phyloP scores from a whole-genome alignment of 2,888 invertebrate genomes.

The Ptychoptera albimana region DNA sequence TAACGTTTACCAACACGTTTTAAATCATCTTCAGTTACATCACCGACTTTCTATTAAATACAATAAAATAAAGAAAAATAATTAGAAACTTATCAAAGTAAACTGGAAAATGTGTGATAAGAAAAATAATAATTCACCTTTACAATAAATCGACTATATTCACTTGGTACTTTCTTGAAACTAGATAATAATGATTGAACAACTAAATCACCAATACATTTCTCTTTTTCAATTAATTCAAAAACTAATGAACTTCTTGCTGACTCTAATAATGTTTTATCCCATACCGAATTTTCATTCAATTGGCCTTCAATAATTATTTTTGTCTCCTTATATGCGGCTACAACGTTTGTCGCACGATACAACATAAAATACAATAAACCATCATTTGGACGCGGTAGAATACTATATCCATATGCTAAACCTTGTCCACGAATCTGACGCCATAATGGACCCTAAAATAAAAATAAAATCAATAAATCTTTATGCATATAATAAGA shows the following conservation, averaged over 20 bases:
- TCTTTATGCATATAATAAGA: neutral
- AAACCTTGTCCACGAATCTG: constrained; percentile 74
- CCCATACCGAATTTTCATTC: constrained; percentile 42
- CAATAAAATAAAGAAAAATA: constrained; percentile 9
- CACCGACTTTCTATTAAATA: constrained; percentile 39
- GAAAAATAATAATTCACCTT: constrained; percentile 8
- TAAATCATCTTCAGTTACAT: constrained; percentile 46
- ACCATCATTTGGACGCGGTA: constrained; percentile 47
- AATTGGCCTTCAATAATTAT: constrained; percentile 47
- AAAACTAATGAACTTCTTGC: constrained; percentile 78
- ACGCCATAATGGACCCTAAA: constrained; percentile 66
- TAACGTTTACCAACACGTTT: constrained; percentile 53
- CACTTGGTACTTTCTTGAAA: constrained; percentile 46
- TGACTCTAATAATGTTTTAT: constrained; percentile 58
- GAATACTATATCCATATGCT: constrained; percentile 61
- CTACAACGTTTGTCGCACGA: constrained; percentile 60
- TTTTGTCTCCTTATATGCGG: constrained; percentile 63
- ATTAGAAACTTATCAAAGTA: no score
- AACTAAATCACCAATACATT: constrained; percentile 59
- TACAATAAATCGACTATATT: constrained; percentile 35
- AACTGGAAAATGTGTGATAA: neutral
- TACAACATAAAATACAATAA: constrained; percentile 55
- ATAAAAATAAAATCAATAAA: constrained; percentile 23
- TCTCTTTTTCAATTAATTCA: constrained; percentile 67
- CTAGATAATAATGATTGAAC: constrained; percentile 55